phyloP scores from a whole-genome alignment of 1,140 invertebrate genomes.

The Eupristina koningsbergeri region DNA sequence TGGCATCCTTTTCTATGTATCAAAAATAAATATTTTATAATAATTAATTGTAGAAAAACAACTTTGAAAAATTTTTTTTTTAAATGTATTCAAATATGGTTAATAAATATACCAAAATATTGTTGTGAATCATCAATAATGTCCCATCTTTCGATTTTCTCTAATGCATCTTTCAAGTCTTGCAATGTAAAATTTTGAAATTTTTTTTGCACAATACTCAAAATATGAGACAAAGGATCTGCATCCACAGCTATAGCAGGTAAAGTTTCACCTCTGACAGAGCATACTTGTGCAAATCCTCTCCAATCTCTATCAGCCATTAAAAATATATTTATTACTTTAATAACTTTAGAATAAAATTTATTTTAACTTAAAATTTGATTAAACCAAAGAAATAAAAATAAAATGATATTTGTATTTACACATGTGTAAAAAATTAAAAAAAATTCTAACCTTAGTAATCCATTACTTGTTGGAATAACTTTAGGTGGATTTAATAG shows the following conservation, averaged over 20 bases:
- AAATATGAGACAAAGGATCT: constrained; percentile 74
- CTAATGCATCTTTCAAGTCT: constrained; percentile 73
- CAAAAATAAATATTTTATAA: not conserved
- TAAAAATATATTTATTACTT: constrained; percentile 33
- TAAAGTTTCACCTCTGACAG: constrained; percentile 70
- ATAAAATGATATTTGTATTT: not conserved
- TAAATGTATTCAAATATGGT: constrained; percentile 52
- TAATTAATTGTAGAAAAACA: not conserved
- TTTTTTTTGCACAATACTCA: constrained; percentile 72
- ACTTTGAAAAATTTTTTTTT: not conserved
- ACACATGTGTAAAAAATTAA: not conserved
- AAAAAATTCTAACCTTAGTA: constrained; percentile 71
- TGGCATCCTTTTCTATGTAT: constrained; percentile 64
- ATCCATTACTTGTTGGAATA: constrained; percentile 74
- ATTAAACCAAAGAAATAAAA: not conserved
- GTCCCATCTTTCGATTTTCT: constrained; percentile 79
- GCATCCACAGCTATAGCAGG: constrained; percentile 68
- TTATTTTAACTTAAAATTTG: not conserved
- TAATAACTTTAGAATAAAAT: not conserved
- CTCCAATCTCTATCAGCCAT: constrained; percentile 78
- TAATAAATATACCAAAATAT: constrained; percentile 77
- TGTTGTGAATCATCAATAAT: constrained; percentile 76
- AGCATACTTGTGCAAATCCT: constrained; percentile 76
- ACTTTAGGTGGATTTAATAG: constrained; percentile 78
- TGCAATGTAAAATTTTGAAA: constrained; percentile 69